A percentile compares a stretch with the other conserved stretches of the same genome.
Evolutionary conservation across 1,140 invertebrate species (phyloP).

Genomic region (Cotesia vestalis): DNA sequence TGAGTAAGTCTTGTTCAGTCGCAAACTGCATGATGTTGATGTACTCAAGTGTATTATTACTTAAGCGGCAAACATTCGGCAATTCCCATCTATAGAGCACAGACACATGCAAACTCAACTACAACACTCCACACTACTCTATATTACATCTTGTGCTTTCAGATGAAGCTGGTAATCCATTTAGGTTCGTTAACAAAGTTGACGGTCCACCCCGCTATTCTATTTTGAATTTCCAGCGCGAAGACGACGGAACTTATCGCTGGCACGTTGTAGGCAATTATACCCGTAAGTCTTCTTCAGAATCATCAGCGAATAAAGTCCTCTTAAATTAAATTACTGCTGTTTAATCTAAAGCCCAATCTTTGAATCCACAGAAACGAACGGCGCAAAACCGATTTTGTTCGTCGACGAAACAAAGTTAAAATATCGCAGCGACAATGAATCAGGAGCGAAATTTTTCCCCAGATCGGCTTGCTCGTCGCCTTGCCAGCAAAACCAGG

Average conservation of each 20-base stretch:
- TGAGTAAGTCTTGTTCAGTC: neutral
- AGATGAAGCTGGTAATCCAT: conserved; percentile 65
- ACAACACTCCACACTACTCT: neutral
- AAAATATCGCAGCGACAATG: conserved; percentile 49
- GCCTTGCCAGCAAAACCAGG: conserved; percentile 61
- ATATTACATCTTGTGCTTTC: conserved; percentile 36
- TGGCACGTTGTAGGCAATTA: conserved; percentile 69
- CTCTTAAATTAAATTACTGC: too few relatives aligned
- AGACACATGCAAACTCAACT: too few relatives aligned
- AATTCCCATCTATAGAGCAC: neutral
- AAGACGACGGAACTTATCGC: conserved; percentile 48
- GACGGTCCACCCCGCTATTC: conserved; percentile 69
- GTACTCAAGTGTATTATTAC: conserved; percentile 7
- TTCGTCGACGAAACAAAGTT: conserved; percentile 54
- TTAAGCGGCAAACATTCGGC: neutral
- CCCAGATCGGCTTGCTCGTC: conserved; percentile 63
- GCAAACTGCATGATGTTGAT: neutral
- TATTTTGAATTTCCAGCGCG: conserved; percentile 67
- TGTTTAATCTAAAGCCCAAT: neutral
- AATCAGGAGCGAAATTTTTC: conserved; percentile 45
- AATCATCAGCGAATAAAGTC: neutral
- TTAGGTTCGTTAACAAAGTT: conserved; percentile 60
- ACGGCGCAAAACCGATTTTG: conserved; percentile 54
- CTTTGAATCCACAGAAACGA: conserved; percentile 51
- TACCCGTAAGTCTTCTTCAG: conserved; percentile 59